phyloP scores from a whole-genome alignment of 2,888 invertebrate species.

The Elmis aenea region DNA sequence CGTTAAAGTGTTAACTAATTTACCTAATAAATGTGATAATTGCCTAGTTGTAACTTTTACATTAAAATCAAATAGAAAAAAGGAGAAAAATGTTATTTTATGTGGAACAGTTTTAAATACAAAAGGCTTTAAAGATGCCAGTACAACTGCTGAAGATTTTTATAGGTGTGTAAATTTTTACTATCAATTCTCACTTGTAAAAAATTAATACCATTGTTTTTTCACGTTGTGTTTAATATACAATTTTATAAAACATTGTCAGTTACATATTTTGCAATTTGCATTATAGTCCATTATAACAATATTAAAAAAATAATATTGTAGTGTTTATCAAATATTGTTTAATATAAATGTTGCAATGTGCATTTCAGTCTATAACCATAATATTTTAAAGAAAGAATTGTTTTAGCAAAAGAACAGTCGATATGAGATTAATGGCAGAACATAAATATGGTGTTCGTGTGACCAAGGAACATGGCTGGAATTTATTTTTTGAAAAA shows the following conservation, averaged over 20 bases:
- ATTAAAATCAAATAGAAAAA: constrained; percentile 45
- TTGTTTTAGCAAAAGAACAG: constrained; percentile 56
- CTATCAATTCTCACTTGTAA: constrained; percentile 1
- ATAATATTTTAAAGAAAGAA: no score
- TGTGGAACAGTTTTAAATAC: constrained; percentile 61
- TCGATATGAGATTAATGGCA: constrained; percentile 61
- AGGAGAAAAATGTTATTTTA: constrained; percentile 36
- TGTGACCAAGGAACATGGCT: constrained; percentile 47
- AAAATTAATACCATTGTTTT: no score
- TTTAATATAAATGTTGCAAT: no score
- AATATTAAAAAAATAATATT: no score
- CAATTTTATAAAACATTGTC: no score
- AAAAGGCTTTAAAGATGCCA: no score
- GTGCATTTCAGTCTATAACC: no score
- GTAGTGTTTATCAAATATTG: no score
- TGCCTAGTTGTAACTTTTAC: constrained; percentile 39
- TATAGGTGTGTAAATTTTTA: constrained; percentile 42
- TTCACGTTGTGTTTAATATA: no score
- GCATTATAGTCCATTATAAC: no score
- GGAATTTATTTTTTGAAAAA: constrained; percentile 53
- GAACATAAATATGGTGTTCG: constrained; percentile 63
- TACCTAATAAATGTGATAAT: constrained; percentile 35
- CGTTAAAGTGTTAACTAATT: constrained; percentile 28
- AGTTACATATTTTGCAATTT: no score
- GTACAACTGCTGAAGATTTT: constrained; percentile 52